Evolutionary conservation across 2,797 vertebrate species (phyloP), one percentile per base, ranked within the genome.

Genomic region (Pangasius macronema): DNA sequence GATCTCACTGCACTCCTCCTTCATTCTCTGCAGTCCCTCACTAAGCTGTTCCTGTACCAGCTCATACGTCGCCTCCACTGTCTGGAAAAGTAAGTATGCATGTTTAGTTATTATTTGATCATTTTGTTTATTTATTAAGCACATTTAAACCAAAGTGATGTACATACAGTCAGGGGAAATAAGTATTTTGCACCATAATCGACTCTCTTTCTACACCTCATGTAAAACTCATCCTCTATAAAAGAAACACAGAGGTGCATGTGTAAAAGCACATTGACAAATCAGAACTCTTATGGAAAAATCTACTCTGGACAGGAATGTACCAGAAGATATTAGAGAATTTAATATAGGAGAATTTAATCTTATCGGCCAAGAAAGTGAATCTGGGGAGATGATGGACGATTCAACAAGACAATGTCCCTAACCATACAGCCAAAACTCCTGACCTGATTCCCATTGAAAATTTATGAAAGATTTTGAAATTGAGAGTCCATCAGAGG

Each of bases 11-110:
- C 97, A 96, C 90, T 97, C 96, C 55, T 95, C 95, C 91, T 96
- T 96, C 92, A 97, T 90, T 70, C 89, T 90, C 79, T 79, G 93
- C 79, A 97, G 88, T 82, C 92, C 95, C 86, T 96, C 95, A 3
- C 91, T 90, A 63, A 97, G 95, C 84, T 96, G 96, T 22, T 95
- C 93, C 89, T 93, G 95, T 36, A 97, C 97, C 91, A 97, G 92
- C 77, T 91, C 27, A 0, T 96, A 97, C 42, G 96, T 95, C 51
- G 95, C 95, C 87, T 97, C 96, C 33, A 97, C 90, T 0, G 95
- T 95, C 97, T 97, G 88, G 79, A 89, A 76, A 51, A 11, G 63
- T 22, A 53, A 16, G 20, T 2, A 51, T 2, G 81, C 59, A 49
- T 33, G 27, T 51, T 67, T 27, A 16, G 13, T 24, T 46, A 46